Evolutionary conservation across 2,888 invertebrate genomes (phyloP).

Genomic region (Pollenia angustigena): DNA sequence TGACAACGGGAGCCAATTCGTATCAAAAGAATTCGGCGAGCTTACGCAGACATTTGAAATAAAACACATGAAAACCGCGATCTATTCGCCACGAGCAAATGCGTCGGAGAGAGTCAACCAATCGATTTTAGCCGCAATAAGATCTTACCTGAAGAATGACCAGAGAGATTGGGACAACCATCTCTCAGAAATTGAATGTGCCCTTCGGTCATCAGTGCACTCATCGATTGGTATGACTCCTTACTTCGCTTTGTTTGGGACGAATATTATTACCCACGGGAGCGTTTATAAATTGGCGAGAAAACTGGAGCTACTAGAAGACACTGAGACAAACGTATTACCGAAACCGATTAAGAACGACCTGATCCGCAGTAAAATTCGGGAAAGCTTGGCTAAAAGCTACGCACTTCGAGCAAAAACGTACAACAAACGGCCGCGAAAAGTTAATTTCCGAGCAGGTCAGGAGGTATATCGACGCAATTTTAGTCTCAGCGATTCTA

Average conservation of each 20-base stretch:
- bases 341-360: too few relatives aligned
- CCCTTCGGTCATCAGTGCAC: not conserved
- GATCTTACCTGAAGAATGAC: not conserved
- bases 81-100: not conserved
- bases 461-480: too few relatives aligned
- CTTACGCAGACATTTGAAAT: not conserved
- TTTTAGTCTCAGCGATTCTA: too few relatives aligned
- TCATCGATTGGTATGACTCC: not conserved
- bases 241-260: constrained; percentile 30
- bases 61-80: not conserved
- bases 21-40: not conserved
- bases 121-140: not conserved
- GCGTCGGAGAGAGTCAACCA: not conserved
- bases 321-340: not conserved
- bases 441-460: too few relatives aligned
- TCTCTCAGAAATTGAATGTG: not conserved
- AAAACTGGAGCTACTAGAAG: constrained; percentile 11
- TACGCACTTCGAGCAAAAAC: too few relatives aligned
- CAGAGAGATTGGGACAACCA: not conserved
- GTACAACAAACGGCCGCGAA: too few relatives aligned
- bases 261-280: constrained; percentile 16
- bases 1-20: not conserved
- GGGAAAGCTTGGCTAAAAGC: too few relatives aligned
- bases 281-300: constrained; percentile 8
- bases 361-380: too few relatives aligned